Percentiles rank a stretch among this genome's conserved stretches.
These are phyloP conservation scores for Lophochroa leadbeateri DNA, from an alignment of 2,113 vertebrate genomes.

Conservation along the genomic window DNA sequence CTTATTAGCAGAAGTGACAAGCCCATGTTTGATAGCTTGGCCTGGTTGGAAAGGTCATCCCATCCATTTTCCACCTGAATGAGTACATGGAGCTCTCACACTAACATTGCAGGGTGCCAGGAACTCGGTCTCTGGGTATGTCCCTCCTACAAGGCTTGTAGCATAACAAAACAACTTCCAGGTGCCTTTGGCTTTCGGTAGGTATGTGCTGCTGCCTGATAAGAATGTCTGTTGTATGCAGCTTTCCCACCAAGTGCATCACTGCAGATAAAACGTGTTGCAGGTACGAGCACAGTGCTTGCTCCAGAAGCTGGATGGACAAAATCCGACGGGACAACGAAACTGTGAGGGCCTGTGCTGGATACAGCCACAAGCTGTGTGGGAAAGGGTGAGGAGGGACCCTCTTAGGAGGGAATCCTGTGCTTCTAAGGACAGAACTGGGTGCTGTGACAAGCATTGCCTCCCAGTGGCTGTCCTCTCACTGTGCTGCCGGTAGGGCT, in stretches of 20 bases:
- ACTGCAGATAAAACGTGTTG: neutral
- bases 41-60: neutral
- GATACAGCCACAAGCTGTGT: fast-evolving
- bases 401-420: too few relatives aligned
- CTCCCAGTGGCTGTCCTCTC: neutral
- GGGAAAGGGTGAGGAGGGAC: fast-evolving
- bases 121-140: fast-evolving
- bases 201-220: neutral
- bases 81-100: neutral
- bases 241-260: neutral
- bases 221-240: neutral
- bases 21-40: neutral
- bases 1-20: neutral
- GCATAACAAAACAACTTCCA: neutral
- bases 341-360: fast-evolving
- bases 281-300: fast-evolving
- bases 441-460: fast-evolving
- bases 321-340: fast-evolving
- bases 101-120: fast-evolving
- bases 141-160: fast-evolving
- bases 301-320: neutral
- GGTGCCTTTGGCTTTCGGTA: neutral
- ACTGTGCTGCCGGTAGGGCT: fast-evolving
- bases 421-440: fast-evolving
- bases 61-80: neutral